phyloP scores from a whole-genome alignment of 2,888 invertebrate species.

The Drosophila kuntzei region DNA sequence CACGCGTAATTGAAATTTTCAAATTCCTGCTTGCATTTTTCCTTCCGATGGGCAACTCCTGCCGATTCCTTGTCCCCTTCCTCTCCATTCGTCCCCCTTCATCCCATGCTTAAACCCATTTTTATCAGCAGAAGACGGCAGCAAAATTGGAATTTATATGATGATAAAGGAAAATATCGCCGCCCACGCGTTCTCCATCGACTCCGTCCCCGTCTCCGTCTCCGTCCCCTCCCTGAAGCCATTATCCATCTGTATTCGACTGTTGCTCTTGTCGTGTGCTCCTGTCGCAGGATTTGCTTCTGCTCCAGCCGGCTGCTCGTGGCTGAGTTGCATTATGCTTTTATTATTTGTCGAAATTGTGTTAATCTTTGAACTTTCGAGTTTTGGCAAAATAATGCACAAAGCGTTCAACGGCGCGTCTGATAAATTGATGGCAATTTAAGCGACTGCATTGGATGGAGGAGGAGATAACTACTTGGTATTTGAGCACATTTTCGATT shows the following conservation, averaged over 20 bases:
- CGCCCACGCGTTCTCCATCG: slow-evolving; percentile 3
- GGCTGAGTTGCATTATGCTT: slow-evolving; percentile 67
- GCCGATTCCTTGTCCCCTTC: slow-evolving; percentile 5
- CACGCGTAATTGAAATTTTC: slow-evolving; percentile 83
- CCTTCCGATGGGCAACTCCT: slow-evolving; percentile 25
- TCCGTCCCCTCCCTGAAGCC: not conserved
- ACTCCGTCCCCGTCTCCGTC: not conserved
- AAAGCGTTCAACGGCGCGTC: slow-evolving; percentile 29
- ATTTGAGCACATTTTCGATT: slow-evolving; percentile 34
- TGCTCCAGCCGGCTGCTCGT: slow-evolving; percentile 16
- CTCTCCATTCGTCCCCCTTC: not conserved
- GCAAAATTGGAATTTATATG: slow-evolving; percentile 71
- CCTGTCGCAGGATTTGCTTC: slow-evolving; percentile 20
- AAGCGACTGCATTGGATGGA: slow-evolving; percentile 9
- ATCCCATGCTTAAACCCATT: slow-evolving; percentile 38
- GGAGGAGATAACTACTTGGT: not conserved
- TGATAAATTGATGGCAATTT: slow-evolving; percentile 67
- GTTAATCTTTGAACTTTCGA: slow-evolving; percentile 70
- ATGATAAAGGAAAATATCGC: slow-evolving; percentile 73
- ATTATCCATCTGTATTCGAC: not conserved
- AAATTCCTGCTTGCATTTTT: slow-evolving; percentile 81
- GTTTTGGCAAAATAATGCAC: slow-evolving; percentile 51
- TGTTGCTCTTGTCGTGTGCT: slow-evolving; percentile 24
- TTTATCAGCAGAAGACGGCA: slow-evolving; percentile 60
- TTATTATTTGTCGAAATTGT: slow-evolving; percentile 78